A percentile compares a stretch with the other conserved stretches of the same genome.
Evolutionary conservation across 2,888 invertebrate genomes (phyloP).

Genomic region (Eucera pruinosa): DNA sequence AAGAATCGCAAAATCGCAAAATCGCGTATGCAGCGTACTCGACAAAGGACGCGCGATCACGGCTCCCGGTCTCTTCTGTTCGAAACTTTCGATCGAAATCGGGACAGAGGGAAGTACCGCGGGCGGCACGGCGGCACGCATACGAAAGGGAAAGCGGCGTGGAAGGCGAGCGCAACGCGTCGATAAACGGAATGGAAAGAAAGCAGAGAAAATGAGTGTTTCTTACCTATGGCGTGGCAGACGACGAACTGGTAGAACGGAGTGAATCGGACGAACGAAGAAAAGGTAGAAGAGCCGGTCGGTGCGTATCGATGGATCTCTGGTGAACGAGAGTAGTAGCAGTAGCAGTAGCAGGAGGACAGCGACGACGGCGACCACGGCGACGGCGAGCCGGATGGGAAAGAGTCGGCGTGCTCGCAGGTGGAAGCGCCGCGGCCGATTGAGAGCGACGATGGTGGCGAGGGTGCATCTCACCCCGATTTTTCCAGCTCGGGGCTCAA

Average conservation of each 20-base stretch:
- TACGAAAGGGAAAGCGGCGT: neutral
- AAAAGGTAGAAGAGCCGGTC: too few relatives aligned
- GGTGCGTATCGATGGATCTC: conserved; percentile 21
- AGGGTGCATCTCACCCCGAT: conserved; percentile 79
- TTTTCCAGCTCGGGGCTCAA: conserved; percentile 78
- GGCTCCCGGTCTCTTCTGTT: too few relatives aligned
- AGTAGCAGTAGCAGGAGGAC: too few relatives aligned
- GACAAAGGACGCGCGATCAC: too few relatives aligned
- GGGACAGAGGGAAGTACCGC: too few relatives aligned
- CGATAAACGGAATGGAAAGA: too few relatives aligned
- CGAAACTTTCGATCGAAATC: too few relatives aligned
- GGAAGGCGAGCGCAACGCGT: too few relatives aligned
- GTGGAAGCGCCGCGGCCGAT: conserved; percentile 79
- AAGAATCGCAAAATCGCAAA: neutral
- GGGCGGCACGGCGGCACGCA: too few relatives aligned
- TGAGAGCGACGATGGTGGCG: conserved; percentile 76
- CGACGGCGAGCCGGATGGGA: conserved; percentile 54
- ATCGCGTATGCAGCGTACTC: too few relatives aligned
- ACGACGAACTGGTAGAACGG: neutral
- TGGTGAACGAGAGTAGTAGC: conserved; percentile 68
- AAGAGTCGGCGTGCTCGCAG: conserved; percentile 74
- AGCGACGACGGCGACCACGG: too few relatives aligned
- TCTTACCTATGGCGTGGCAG: conserved; percentile 34
- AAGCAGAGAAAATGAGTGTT: too few relatives aligned
- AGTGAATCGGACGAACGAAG: neutral